Base-by-base conservation (phyloP, 2,113 vertebrate species). In the Mixornis gularis region DNA sequence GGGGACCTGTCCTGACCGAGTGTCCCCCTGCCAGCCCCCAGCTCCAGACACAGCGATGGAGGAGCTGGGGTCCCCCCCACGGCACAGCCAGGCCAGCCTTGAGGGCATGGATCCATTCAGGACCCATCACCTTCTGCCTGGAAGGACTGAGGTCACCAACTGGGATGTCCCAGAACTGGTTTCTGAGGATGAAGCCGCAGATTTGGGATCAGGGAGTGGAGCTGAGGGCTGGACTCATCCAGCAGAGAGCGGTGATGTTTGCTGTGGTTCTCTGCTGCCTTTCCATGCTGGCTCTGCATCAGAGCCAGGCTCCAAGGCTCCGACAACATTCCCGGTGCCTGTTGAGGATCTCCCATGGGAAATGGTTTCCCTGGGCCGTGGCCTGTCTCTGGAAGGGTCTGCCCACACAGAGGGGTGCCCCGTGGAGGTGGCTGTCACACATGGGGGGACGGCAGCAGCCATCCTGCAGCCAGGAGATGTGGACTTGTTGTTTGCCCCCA, bases 1-100 rank as follows among this genome's bases (percentile, higher is more conserved):
- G 65, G 93, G 76, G 69, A 34, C n/a, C 25, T 56, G 24, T 87
- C 52, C 83, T n/a, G 65, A 79, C 71, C 90, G 0, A 7, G 40
- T 26, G 26, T 88, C 91, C 60, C 93, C 86, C 30, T 59, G 24
- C 87, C 90, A 93, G 53, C 87, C 77, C 78, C 59, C 62, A 48
- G 88, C 77, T 87, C 73, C 48, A 3, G 87, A 64, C 90, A 72
- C 41, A 17, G 81, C 17, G 41, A 34, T 32, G 26, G 93, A 95
- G 85, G 97, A 95, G 93, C 95, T 95, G 32, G 96, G 95, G 55
- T 98, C 97, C 16, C 96, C 56, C 48, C 66, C 53, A 8, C 44
- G 26, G n/a, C 97, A 97, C 55, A 83, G 48, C 5, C 95, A 97
- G 38, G 87, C 52, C 7, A 64, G 38, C 10, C 1, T 30, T 7